A percentile compares a stretch with the other conserved stretches of the same genome.
Evolutionary conservation across 2,888 invertebrate genomes (phyloP).

Genomic region (Penaeus monodon): DNA sequence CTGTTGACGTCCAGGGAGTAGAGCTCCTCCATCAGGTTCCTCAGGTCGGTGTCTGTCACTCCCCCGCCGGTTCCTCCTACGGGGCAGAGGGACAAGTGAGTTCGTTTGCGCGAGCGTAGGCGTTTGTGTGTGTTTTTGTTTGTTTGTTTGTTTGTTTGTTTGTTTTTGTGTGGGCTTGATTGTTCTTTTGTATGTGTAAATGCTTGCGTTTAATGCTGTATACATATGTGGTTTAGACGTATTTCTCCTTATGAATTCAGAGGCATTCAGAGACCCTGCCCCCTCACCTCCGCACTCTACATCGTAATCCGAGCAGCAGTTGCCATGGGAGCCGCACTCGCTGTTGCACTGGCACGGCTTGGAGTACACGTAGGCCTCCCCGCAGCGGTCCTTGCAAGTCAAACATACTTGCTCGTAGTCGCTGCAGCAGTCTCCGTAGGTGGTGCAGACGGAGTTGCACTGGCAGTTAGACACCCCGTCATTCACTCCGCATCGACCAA

Average conservation of each 20-base stretch:
- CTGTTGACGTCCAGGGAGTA: constrained; percentile 45
- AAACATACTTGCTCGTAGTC: constrained; percentile 45
- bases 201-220: neutral
- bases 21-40: constrained; percentile 43
- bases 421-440: constrained; percentile 46
- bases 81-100: neutral
- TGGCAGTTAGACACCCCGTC: constrained; percentile 23
- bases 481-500: constrained; percentile 44
- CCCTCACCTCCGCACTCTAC: constrained; percentile 19
- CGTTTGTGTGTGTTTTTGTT: no score
- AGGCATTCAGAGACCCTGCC: neutral
- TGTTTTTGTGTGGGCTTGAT: no score
- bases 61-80: constrained; percentile 20
- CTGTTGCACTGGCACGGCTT: constrained; percentile 45
- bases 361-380: constrained; percentile 22
- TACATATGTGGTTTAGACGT: neutral
- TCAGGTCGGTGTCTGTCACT: constrained; percentile 51
- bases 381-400: constrained; percentile 51
- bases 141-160: no score
- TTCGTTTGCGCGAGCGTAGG: no score
- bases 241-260: neutral
- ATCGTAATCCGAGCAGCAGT: constrained; percentile 41
- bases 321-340: neutral
- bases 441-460: constrained; percentile 46
- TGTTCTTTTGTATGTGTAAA: no score